Percentiles rank a stretch among this genome's conserved stretches.
These are phyloP conservation scores for Hyla sarda DNA, from an alignment of 2,113 vertebrate genomes.

Conservation along the genomic window DNA sequence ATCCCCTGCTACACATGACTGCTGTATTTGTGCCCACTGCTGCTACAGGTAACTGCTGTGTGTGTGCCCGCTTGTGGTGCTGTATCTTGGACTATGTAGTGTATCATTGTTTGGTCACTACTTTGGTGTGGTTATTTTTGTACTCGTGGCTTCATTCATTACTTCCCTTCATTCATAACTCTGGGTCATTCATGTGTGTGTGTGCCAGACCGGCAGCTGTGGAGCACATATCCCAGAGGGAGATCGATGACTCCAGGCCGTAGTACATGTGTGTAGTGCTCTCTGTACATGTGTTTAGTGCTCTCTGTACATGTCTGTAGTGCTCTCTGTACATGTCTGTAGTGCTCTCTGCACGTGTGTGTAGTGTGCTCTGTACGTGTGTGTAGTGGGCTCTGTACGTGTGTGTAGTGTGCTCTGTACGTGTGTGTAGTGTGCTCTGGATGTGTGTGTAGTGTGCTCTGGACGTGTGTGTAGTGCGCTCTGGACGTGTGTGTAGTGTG, in stretches of 20 bases:
- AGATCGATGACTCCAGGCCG: neutral
- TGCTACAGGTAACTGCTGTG: too few relatives aligned
- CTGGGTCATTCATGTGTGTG: conserved; percentile 11
- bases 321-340: neutral
- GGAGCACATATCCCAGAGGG: neutral
- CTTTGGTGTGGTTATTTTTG: neutral
- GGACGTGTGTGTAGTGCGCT: neutral
- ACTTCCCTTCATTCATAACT: neutral
- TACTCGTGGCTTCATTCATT: conserved; percentile 23
- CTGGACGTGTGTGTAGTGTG: neutral
- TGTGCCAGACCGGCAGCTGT: neutral
- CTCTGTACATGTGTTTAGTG: neutral
- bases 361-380: neutral
- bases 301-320: neutral
- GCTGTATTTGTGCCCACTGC: too few relatives aligned
- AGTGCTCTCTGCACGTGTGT: neutral
- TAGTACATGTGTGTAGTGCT: neutral
- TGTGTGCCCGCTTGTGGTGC: neutral
- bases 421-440: neutral
- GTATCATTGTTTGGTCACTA: neutral
- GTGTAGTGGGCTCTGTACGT: neutral
- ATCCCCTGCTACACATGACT: too few relatives aligned
- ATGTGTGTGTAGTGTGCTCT: neutral
- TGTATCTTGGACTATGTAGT: neutral
- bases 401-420: neutral